Base-by-base conservation (phyloP, 1,140 invertebrate species). In the Meteorus sp. region DNA sequence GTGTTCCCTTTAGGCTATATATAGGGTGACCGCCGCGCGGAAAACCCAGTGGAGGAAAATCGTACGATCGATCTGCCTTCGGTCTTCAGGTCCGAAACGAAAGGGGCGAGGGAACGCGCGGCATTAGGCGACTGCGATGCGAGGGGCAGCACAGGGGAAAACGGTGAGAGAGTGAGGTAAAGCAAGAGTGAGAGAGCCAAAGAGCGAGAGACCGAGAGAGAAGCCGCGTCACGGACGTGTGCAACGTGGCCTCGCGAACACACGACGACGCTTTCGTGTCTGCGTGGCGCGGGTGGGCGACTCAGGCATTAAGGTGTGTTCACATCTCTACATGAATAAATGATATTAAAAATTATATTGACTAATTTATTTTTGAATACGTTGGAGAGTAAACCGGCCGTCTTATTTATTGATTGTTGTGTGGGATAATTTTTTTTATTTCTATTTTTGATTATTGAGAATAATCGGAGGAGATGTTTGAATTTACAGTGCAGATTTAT, bases 31-130 rank as follows among this genome's bases (percentile, higher is more conserved):
- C 74, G 70, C 70, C 67, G 50, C 35, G 71, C 71, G 72, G 76
- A 77, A 78, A 78, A 77, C 68, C 74, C 71, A 69, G 76, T 76
- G 78, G 72, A 79, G 78, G 77, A 79, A 80, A 80, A 80, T 78
- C 74, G 71, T 69, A 70, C 76, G 76, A 80, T 79, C 76, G 77
- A 79, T 79, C 75, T 79, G 70, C 71, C 72, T 75, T 78, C 74
- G 72, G 73, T 77, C 74, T 74, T 74, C 73, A 73, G 70, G 74
- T 74, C 71, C 75, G 73, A 75, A 73, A 75, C 69, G 62, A 71
- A 61, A 66, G 60, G 48, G 54, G n/a, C n/a, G n/a, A n/a, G n/a
- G n/a, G n/a, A n/a, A n/a, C n/a, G n/a, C n/a, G n/a, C n/a, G n/a
- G n/a, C n/a, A n/a, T 35, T 33, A 47, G 31, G 29, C 19, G 25